These are phyloP conservation scores for Drosophila yooni DNA, from an alignment of 2,888 invertebrate species.

Conservation along the genomic window DNA sequence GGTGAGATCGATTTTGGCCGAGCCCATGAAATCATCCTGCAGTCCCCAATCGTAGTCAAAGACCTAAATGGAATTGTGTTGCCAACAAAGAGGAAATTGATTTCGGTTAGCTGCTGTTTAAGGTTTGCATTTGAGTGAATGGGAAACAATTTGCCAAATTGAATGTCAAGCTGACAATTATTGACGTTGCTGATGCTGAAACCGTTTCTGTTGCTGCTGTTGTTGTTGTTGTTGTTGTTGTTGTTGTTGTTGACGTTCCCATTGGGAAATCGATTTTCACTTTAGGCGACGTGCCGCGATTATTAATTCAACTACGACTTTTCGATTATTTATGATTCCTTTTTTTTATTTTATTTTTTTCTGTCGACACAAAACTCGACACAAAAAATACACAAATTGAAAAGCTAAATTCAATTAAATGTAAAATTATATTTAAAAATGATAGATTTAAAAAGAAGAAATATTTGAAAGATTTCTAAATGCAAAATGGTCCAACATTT, in stretches of 20 bases:
- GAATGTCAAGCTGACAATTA: conserved; percentile 39
- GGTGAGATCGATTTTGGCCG: conserved; percentile 93
- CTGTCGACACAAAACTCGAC: too few relatives aligned
- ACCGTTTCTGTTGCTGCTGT: neutral
- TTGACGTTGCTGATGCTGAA: conserved; percentile 1
- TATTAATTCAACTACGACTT: neutral
- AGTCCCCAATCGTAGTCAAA: conserved; percentile 99
- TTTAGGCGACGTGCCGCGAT: conserved; percentile 1
- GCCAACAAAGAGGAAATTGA: conserved; percentile 32
- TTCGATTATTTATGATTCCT: neutral
- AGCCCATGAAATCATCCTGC: conserved; percentile 99
- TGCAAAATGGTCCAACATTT: too few relatives aligned
- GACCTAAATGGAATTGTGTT: conserved; percentile 86
- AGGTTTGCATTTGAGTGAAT: neutral
- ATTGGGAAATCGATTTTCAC: conserved; percentile 10
- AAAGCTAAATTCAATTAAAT: too few relatives aligned
- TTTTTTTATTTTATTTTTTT: neutral
- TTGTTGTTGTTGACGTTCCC: conserved; percentile 9
- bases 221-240: conserved; percentile 4
- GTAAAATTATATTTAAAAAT: too few relatives aligned
- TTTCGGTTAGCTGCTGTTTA: conserved; percentile 26
- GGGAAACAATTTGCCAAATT: conserved; percentile 53
- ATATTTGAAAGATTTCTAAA: too few relatives aligned
- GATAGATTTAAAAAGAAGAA: too few relatives aligned
- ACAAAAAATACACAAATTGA: too few relatives aligned